Conservation (phyloP, 2,797 vertebrate species). For the Scolopax rusticola region DNA sequence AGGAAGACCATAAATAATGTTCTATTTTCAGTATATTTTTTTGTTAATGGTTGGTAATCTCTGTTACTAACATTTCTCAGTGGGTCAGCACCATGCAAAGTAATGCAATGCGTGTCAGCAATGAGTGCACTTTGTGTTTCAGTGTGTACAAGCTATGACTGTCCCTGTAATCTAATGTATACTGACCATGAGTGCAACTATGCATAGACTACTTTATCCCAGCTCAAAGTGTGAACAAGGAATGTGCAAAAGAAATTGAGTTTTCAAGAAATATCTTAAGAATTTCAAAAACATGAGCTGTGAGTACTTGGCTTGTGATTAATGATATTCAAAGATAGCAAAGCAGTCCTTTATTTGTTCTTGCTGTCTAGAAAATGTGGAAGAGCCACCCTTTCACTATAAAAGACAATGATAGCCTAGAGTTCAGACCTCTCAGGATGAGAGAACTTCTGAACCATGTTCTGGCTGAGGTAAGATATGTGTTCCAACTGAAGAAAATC, state of each 20-base stretch:
- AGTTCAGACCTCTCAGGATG: background rate
- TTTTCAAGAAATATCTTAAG: background rate
- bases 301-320: background rate
- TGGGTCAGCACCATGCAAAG: background rate
- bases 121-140: background rate
- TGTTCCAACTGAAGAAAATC: background rate
- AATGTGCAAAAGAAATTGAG: background rate
- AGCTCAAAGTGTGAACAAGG: background rate
- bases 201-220: background rate
- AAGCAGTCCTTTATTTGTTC: background rate
- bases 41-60: background rate
- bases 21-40: background rate
- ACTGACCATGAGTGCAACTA: background rate
- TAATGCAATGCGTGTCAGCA: background rate
- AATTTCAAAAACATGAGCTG: background rate
- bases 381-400: background rate
- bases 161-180: background rate
- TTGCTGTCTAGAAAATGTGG: rapidly evolving
- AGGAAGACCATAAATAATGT: background rate
- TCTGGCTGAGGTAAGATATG: background rate
- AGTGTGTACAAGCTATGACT: background rate
- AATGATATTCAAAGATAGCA: background rate
- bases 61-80: background rate
- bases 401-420: background rate
- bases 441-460: background rate